Percentiles rank a stretch among this genome's conserved stretches.
Evolutionary conservation across 2,888 invertebrate species (phyloP).

Genomic region (Clitarchus hookeri): DNA sequence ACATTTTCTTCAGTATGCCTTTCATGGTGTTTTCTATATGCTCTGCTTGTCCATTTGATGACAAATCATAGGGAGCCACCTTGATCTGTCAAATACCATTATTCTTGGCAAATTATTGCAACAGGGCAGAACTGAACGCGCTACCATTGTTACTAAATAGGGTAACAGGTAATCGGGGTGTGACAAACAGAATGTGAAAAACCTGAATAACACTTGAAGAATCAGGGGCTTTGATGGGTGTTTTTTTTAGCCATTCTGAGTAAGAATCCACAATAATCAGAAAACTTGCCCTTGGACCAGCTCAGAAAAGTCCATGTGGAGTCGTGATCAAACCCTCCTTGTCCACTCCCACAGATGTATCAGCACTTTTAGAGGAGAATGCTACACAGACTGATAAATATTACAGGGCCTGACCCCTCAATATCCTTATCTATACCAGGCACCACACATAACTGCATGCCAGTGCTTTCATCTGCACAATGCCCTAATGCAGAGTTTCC

Average conservation of each 20-base stretch:
- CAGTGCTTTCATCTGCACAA: background rate
- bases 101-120: background rate
- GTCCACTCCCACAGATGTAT: background rate
- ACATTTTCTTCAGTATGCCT: background rate
- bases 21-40: background rate
- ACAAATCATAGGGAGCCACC: background rate
- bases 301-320: background rate
- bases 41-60: background rate
- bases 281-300: background rate
- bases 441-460: background rate
- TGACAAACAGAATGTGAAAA: background rate
- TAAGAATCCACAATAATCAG: background rate
- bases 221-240: background rate
- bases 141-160: background rate
- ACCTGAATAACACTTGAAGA: background rate
- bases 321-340: background rate
- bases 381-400: background rate
- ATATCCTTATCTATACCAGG: no score
- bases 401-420: no score
- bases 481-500: background rate
- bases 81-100: background rate
- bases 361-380: background rate
- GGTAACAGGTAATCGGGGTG: background rate
- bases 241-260: background rate
- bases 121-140: background rate